Evolutionary conservation across 2,113 vertebrate species (phyloP), one percentile per base, ranked within the genome.

Genomic region (Salvator merianae): DNA sequence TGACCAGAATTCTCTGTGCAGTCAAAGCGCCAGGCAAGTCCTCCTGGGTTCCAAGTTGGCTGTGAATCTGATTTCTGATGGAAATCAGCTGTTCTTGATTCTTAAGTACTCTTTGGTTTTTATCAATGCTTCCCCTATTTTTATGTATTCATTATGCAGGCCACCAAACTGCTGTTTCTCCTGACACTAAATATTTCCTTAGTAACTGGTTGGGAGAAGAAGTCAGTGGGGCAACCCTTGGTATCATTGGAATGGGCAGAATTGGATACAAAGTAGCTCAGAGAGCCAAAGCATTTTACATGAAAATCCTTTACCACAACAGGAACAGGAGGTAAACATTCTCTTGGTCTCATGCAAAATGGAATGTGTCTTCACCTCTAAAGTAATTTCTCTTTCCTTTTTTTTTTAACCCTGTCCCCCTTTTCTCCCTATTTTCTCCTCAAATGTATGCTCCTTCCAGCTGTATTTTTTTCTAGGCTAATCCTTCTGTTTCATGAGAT

Each of bases 291-390:
- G 91, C 84, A 0, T 96, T 96, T 85, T 88, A 94, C 53, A 95
- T 95, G 91, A 94, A 91, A 66, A 88, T 96, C 90, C 83, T 95
- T 63, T 95, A 94, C 87, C 94, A 94, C 81, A 96, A 95, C 75
- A 90, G 94, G 77, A 93, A 79, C 76, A 53, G 0, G 43, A 95
- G 93, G 95, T 94, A 91, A 92, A 80, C 22, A 82, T 81, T 47
- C 12, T 32, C 0, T 81, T 84, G 43, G 77, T 18, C 1, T 20
- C 47, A 70, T 73, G 50, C 66, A 75, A 55, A 88, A 69, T 71
- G 81, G 63, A 83, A 73, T 13, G 18, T n/a, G 40, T 72, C n/a
- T 40, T 62, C 32, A 79, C 1, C 75, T 32, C 30, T n/a, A 62
- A 73, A 14, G 18, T 62, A 36, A 73, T 4, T 30, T 72, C 18